Evolutionary conservation across 2,113 vertebrate species (phyloP), one percentile per base, ranked within the genome.

Genomic region (Ctenodactylus gundi): DNA sequence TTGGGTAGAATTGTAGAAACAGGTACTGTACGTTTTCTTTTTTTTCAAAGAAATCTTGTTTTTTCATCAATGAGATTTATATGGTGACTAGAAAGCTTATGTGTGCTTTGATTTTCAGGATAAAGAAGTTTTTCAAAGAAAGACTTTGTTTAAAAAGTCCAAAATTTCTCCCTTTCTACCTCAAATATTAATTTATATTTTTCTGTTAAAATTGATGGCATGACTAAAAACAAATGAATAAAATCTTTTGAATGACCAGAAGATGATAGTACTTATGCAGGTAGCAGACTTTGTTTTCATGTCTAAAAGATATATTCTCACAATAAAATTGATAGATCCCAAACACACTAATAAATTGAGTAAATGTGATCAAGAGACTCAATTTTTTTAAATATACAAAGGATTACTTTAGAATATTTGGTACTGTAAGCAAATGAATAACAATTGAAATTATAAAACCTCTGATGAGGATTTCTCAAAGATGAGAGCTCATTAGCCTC

Each of bases 1-100:
- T 93, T 83, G 88, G 85, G 85, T 96, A 41, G 83, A 86, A 93
- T 76, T 97, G 91, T 65, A 95, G 94, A 92, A 97, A 96, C 39
- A 67, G 49, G 83, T 58, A 81, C 34, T 94, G 94, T 76, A 87
- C 76, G 93, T 81, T 90, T 97, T 89, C 78, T 92, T 93, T 95
- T 92, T 85, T 95, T 94, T 96, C 80, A 96, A 94, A 91, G 95
- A 94, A 95, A 94, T 36, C 27, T 93, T 95, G 88, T 93, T 95
- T 97, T 72, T 94, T 92, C 96, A 95, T 93, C 94, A 88, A 0
- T 93, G 89, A 97, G 95, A 97, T 96, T 96, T 96, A 96, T 97
- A 91, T 95, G 91, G 94, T 96, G 95, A 93, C 95, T 87, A 91
- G 36, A 94, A 97, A 95, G 70, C 39, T 80, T 87, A 80, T 5